Conservation (phyloP, 2,888 invertebrate species). For the Dasysyrphus albostriatus region DNA sequence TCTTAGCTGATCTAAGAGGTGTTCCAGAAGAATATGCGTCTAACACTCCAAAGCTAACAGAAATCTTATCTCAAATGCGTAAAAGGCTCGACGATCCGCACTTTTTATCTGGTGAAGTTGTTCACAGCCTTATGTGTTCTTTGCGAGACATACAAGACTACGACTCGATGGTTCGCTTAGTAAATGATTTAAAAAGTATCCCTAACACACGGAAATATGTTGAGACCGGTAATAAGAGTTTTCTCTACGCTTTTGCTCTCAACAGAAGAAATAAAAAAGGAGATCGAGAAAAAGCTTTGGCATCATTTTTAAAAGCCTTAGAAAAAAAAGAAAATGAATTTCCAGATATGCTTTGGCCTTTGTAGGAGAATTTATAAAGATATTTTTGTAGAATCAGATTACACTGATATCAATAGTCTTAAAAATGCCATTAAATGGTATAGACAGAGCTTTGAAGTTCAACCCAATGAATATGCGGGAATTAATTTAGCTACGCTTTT, state of each 20-base stretch:
- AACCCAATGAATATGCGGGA: slow-evolving; percentile 99
- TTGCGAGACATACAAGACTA: slow-evolving; percentile 97
- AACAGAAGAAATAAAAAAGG: slow-evolving; percentile 97
- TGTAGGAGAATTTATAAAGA: slow-evolving; percentile 99
- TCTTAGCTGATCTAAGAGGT: slow-evolving; percentile 95
- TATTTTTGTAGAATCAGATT: slow-evolving; percentile 98
- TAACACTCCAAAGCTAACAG: slow-evolving; percentile 88
- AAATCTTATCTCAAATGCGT: slow-evolving; percentile 94
- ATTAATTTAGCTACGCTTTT: slow-evolving; percentile 98
- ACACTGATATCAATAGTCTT: slow-evolving; percentile 93
- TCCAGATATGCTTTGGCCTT: slow-evolving; percentile 98
- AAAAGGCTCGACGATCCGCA: slow-evolving; percentile 98
- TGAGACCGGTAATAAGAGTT: slow-evolving; percentile 95
- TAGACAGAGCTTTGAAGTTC: slow-evolving; percentile 97
- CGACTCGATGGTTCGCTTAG: slow-evolving; percentile 98
- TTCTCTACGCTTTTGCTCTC: slow-evolving; percentile 98
- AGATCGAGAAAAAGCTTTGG: slow-evolving; percentile 96
- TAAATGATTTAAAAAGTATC: slow-evolving; percentile 95
- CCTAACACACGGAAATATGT: slow-evolving; percentile 95
- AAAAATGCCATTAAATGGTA: slow-evolving; percentile 98
- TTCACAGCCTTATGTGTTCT: slow-evolving; percentile 96
- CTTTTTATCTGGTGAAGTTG: slow-evolving; percentile 97
- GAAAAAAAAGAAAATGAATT: slow-evolving; percentile 97
- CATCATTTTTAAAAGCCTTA: slow-evolving; percentile 95
- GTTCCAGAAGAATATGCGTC: slow-evolving; percentile 94